Conservation (phyloP, 2,113 vertebrate species). For the Oryzias javanicus region DNA sequence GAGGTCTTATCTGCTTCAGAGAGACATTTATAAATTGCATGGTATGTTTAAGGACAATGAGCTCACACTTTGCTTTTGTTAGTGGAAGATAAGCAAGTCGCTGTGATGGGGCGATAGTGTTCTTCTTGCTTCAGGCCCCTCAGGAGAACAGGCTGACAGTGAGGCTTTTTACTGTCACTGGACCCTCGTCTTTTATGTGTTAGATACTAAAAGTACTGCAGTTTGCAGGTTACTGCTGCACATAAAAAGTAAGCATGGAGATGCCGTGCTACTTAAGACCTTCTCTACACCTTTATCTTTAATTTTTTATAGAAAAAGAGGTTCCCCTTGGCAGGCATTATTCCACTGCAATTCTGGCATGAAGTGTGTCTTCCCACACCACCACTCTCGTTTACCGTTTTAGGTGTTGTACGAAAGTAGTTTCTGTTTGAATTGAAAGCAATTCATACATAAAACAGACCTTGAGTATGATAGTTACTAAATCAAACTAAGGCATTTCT, state of each 20-base stretch:
- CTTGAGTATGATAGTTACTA: too few species aligned
- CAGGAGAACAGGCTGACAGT: conserved; percentile 12
- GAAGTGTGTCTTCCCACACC: conserved; percentile 32
- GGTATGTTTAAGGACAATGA: conserved; percentile 11
- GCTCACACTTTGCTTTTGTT: conserved; percentile 25
- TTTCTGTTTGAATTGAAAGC: conserved; percentile 7
- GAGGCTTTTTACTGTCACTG: conserved; percentile 9
- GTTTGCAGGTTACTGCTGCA: conserved; percentile 34
- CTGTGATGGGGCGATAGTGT: conserved; percentile 25
- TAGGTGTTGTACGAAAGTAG: conserved; percentile 19
- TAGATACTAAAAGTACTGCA: conserved; percentile 28
- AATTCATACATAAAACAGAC: background rate
- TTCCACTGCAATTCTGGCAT: conserved; percentile 42
- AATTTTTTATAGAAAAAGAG: conserved; percentile 45
- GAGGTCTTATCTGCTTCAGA: conserved; percentile 6
- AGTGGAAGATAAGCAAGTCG: conserved; percentile 22
- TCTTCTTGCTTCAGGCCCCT: conserved; percentile 8
- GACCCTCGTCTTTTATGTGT: conserved; percentile 24
- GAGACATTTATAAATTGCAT: conserved; percentile 12
- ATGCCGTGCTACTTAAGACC: conserved; percentile 25
- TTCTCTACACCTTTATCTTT: conserved; percentile 42
- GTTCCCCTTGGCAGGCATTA: conserved; percentile 36
- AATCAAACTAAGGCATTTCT: too few species aligned
- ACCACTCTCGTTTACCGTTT: conserved; percentile 32
- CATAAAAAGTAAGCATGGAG: conserved; percentile 40